These are phyloP conservation scores for Polyploca ridens DNA, from an alignment of 2,888 invertebrate genomes.

Conservation along the genomic window DNA sequence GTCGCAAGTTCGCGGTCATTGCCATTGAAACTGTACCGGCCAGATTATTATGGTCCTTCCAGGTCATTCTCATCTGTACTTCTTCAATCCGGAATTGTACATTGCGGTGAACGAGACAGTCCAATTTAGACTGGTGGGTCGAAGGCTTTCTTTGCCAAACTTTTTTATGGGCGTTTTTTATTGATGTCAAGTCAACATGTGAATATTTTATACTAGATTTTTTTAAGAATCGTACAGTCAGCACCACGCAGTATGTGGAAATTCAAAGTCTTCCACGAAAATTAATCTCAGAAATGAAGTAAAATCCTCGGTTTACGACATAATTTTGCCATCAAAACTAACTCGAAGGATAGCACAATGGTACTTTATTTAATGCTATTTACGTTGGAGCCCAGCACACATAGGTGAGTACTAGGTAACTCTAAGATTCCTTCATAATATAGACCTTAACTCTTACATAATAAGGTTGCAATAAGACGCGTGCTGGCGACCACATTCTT, in stretches of 20 bases:
- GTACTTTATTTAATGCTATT: slow-evolving; percentile 16
- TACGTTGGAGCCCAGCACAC: slow-evolving; percentile 15
- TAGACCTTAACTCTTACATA: slow-evolving; percentile 43
- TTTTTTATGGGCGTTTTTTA: slow-evolving; percentile 36
- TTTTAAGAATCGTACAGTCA: slow-evolving; percentile 4
- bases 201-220: slow-evolving; percentile 22
- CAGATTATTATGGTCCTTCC: slow-evolving; percentile 36
- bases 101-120: slow-evolving; percentile 18
- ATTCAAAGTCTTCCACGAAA: no score
- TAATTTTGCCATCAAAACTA: not conserved
- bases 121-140: slow-evolving; percentile 33
- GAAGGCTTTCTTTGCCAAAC: slow-evolving; percentile 33
- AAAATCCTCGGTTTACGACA: not conserved
- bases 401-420: slow-evolving; percentile 17
- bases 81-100: slow-evolving; percentile 9
- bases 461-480: slow-evolving; percentile 49
- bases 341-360: not conserved
- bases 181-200: slow-evolving; percentile 16
- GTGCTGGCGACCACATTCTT: slow-evolving; percentile 59
- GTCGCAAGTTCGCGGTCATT: slow-evolving; percentile 58
- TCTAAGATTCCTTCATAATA: slow-evolving; percentile 28
- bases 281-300: not conserved
- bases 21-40: slow-evolving; percentile 59
- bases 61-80: slow-evolving; percentile 34
- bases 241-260: not conserved